Conservation (phyloP, 1,140 invertebrate genomes). For the Lepidurus packardi region DNA sequence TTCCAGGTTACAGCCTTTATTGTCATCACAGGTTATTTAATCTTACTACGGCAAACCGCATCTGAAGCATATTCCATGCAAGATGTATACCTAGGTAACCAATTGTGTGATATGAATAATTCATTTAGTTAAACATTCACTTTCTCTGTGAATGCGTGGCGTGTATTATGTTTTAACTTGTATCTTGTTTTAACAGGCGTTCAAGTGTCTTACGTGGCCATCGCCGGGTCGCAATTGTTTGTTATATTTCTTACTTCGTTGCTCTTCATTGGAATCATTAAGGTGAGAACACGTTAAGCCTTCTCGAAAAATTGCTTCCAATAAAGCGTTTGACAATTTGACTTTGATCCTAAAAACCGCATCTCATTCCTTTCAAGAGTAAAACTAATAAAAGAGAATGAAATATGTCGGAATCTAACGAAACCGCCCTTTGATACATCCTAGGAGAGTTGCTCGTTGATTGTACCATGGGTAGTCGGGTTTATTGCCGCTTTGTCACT, state of each 20-base stretch:
- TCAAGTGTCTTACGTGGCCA: constrained; percentile 65
- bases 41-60: neutral
- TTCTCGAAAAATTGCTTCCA: neutral
- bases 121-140: neutral
- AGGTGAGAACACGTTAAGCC: constrained; percentile 50
- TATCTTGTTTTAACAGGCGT: constrained; percentile 54
- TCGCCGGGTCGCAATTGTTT: constrained; percentile 65
- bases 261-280: constrained; percentile 61
- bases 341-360: neutral
- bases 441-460: constrained; percentile 61
- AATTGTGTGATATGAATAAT: neutral
- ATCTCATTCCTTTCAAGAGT: neutral
- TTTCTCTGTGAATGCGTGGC: neutral
- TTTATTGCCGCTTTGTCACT: constrained; percentile 67
- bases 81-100: neutral
- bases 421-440: constrained; percentile 39
- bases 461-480: constrained; percentile 66
- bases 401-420: neutral
- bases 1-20: neutral
- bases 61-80: neutral
- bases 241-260: constrained; percentile 61
- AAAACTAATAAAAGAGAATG: neutral
- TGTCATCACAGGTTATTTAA: neutral
- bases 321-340: neutral
- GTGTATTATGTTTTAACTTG: constrained; percentile 6